Conservation (phyloP, 2,113 vertebrate species). For the Clarias macrocephalus region DNA sequence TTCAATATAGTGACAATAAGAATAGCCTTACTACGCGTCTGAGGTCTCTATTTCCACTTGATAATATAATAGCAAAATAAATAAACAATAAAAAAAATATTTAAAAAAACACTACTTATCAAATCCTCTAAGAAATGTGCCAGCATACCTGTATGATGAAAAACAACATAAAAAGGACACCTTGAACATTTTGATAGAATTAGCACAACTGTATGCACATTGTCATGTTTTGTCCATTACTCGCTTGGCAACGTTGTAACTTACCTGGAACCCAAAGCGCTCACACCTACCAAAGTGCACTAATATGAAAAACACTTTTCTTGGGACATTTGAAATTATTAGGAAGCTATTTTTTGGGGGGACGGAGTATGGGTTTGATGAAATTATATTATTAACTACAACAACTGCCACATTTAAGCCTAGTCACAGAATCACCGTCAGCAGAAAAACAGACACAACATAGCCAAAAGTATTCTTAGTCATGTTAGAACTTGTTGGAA, state of each 20-base stretch:
- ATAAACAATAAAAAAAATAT: background rate
- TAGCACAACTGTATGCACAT: background rate
- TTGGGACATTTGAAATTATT: background rate
- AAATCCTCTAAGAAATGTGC: background rate
- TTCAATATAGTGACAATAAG: background rate
- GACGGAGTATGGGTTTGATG: background rate
- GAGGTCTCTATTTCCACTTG: background rate
- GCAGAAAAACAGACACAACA: no score
- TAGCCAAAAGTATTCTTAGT: no score
- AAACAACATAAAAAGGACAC: background rate
- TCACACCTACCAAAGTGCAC: background rate
- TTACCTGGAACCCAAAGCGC: background rate
- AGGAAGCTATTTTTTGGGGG: background rate
- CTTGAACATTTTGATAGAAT: background rate
- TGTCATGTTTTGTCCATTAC: background rate
- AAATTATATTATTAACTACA: background rate
- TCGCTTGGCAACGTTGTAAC: background rate
- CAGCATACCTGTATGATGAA: background rate
- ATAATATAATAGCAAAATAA: background rate
- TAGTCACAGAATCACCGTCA: no score
- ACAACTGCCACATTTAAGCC: no score
- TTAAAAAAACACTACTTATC: background rate
- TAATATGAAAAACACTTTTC: background rate
- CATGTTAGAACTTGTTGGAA: no score
- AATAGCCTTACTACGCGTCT: background rate